Evolutionary conservation across 2,113 vertebrate species (phyloP).

Genomic region (Papio anubis): DNA sequence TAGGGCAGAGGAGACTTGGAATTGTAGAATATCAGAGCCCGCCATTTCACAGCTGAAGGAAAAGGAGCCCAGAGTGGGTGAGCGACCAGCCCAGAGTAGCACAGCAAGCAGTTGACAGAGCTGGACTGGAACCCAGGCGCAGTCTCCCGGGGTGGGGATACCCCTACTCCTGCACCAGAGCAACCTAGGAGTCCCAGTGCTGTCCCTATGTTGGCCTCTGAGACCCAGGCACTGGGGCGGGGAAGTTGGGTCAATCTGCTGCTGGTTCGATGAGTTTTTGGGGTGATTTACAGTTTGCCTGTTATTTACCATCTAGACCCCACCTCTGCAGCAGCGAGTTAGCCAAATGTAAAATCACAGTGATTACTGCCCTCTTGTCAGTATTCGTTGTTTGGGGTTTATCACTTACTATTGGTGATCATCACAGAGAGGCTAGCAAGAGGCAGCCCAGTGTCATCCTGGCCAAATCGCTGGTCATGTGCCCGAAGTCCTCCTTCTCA

Average conservation of each 20-base stretch:
- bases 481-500: neutral
- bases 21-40: neutral
- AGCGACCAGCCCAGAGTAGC: neutral
- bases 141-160: neutral
- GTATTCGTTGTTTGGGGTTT: neutral
- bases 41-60: neutral
- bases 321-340: neutral
- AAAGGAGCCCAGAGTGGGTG: conserved; percentile 20
- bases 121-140: neutral
- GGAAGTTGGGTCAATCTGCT: neutral
- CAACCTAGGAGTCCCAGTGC: neutral
- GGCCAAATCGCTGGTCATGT: fast-evolving
- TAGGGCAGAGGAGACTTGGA: neutral
- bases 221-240: neutral
- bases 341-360: neutral
- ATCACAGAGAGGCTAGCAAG: neutral
- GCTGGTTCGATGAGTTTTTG: neutral
- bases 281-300: neutral
- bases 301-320: neutral
- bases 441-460: neutral
- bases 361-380: neutral
- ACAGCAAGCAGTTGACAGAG: neutral
- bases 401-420: neutral
- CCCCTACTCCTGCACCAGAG: too few species aligned
- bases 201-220: too few species aligned